Percentiles rank a stretch among this genome's conserved stretches.
phyloP scores from a whole-genome alignment of 2,113 vertebrate species.

The Nansenia antarctica region DNA sequence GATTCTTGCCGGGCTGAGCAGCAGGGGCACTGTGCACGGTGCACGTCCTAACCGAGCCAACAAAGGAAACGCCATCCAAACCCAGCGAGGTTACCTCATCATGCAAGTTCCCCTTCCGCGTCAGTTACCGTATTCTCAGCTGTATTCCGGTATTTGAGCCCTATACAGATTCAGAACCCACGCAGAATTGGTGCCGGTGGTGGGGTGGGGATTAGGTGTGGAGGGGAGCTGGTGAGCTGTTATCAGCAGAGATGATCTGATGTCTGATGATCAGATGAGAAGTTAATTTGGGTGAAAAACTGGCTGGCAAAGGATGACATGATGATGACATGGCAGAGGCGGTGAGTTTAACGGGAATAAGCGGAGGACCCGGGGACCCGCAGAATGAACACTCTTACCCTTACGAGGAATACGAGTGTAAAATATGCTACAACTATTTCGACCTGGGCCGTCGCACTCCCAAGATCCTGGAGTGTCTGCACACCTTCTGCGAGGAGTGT shows the following conservation, averaged over 20 bases:
- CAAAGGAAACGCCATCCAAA: too few species aligned
- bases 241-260: too few species aligned
- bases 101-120: background rate
- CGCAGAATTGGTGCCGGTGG: too few species aligned
- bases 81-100: background rate
- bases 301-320: background rate
- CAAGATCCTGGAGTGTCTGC: constrained; percentile 79
- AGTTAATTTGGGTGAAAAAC: background rate
- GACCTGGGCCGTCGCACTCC: constrained; percentile 77
- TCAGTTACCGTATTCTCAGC: background rate
- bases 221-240: background rate
- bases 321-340: constrained; percentile 74
- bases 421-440: constrained; percentile 84
- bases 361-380: background rate
- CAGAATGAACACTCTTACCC: constrained; percentile 11
- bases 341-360: constrained; percentile 4
- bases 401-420: constrained; percentile 80
- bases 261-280: background rate
- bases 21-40: background rate
- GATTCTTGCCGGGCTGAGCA: background rate
- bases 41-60: background rate
- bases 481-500: constrained; percentile 84
- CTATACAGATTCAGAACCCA: background rate
- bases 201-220: background rate
- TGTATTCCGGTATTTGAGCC: background rate